These are phyloP conservation scores for Ellobius talpinus DNA, from an alignment of 2,113 vertebrate species.

Conservation along the genomic window DNA sequence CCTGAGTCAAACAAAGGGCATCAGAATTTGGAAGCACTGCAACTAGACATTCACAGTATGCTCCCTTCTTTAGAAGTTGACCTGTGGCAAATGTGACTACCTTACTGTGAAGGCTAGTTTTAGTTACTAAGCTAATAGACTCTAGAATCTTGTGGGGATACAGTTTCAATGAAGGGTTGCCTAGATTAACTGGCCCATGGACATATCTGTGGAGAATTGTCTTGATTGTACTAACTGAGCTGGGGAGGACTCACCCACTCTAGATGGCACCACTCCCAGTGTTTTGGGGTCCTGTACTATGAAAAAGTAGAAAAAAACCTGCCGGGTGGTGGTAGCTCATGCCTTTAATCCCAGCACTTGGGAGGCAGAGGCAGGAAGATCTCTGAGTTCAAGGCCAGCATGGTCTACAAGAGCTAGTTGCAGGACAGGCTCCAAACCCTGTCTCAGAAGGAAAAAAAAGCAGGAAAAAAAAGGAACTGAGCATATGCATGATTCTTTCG, in stretches of 20 bases:
- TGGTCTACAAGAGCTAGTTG: too few relatives aligned
- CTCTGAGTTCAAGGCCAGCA: too few relatives aligned
- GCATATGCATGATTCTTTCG: neutral
- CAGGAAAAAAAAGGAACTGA: neutral
- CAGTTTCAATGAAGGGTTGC: neutral
- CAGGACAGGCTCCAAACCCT: too few relatives aligned
- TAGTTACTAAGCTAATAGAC: neutral
- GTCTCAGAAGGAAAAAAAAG: too few relatives aligned
- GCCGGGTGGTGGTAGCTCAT: too few relatives aligned
- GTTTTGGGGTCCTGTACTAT: neutral
- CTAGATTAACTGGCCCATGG: neutral
- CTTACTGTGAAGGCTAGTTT: neutral
- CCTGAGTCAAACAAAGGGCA: neutral
- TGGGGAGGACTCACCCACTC: neutral
- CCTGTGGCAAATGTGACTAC: neutral
- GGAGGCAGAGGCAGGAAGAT: too few relatives aligned
- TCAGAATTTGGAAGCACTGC: neutral
- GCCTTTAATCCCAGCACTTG: too few relatives aligned
- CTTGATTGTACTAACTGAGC: neutral
- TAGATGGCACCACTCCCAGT: neutral
- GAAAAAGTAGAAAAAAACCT: neutral
- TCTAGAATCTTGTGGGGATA: neutral
- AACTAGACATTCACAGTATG: neutral
- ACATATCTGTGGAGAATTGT: neutral
- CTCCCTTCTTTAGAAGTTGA: neutral